Evolutionary conservation across 1,140 invertebrate species (phyloP).

Genomic region (Phocides pigmalion): DNA sequence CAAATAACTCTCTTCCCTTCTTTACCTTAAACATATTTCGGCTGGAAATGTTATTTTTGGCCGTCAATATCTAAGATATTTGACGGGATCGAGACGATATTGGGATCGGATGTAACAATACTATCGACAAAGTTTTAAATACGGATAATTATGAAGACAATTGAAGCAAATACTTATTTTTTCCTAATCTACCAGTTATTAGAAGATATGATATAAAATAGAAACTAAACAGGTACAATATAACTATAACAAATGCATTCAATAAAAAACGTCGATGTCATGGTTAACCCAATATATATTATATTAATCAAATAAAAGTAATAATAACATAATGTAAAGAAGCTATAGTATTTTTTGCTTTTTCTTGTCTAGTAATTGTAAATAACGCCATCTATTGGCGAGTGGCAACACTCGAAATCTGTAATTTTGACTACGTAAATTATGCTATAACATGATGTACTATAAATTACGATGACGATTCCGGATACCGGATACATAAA

Average conservation of each 20-base stretch:
- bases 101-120: conserved; percentile 39
- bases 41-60: conserved; percentile 58
- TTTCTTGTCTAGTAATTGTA: not conserved
- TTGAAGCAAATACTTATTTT: too few species aligned
- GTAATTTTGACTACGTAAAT: conserved; percentile 37
- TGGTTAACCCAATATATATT: too few species aligned
- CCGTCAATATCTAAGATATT: conserved; percentile 52
- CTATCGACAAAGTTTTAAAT: conserved; percentile 6
- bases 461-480: conserved; percentile 40
- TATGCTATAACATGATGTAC: conserved; percentile 35
- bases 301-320: too few species aligned
- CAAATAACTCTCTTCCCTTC: conserved; percentile 67
- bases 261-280: too few species aligned
- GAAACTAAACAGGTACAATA: too few species aligned
- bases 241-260: too few species aligned
- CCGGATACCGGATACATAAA: conserved; percentile 5
- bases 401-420: conserved; percentile 39
- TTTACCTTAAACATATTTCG: conserved; percentile 55
- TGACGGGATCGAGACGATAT: conserved; percentile 50
- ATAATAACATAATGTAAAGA: too few species aligned
- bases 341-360: not conserved
- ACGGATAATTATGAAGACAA: too few species aligned
- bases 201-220: too few species aligned
- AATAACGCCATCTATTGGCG: conserved; percentile 53
- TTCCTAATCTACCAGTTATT: too few species aligned